A percentile compares a stretch with the other conserved stretches of the same genome.
These are phyloP conservation scores for Paramormyrops hopkinsi DNA, from an alignment of 2,797 vertebrate species.

Conservation along the genomic window DNA sequence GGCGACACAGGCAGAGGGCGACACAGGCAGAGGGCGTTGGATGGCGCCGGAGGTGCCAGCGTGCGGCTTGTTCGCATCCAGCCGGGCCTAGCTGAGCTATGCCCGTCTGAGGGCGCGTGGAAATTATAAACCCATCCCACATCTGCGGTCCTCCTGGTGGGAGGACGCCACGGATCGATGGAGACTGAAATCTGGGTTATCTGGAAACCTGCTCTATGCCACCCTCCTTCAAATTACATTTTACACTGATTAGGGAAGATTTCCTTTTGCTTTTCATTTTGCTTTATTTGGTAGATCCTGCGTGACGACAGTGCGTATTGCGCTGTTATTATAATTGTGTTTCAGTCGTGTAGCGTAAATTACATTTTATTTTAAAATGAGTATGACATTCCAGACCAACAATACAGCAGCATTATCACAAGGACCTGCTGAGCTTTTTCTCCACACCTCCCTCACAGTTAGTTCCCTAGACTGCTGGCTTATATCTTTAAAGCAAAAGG, in stretches of 20 bases:
- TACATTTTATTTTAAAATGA: background rate
- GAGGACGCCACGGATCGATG: background rate
- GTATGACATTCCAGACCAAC: background rate
- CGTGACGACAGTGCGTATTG: background rate
- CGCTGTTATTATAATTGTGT: background rate
- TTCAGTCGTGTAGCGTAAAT: background rate
- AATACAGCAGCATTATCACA: background rate
- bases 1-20: slow-evolving; percentile 28
- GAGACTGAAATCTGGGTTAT: background rate
- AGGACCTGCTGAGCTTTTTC: background rate
- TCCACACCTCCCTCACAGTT: background rate
- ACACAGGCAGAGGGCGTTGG: slow-evolving; percentile 31
- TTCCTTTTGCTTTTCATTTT: background rate
- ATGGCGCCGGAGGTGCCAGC: slow-evolving; percentile 30
- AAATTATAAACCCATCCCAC: slow-evolving; percentile 36
- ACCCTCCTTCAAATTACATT: background rate
- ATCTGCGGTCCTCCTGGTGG: slow-evolving; percentile 14
- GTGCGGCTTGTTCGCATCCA: slow-evolving; percentile 35
- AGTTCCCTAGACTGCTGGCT: background rate
- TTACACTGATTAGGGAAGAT: background rate
- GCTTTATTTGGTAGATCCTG: background rate
- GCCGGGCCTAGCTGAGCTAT: slow-evolving; percentile 38
- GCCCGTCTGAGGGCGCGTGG: slow-evolving; percentile 27
- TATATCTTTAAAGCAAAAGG: background rate
- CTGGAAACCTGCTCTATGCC: background rate